phyloP scores from a whole-genome alignment of 2,797 vertebrate genomes.

The Heliangelus exortis region DNA sequence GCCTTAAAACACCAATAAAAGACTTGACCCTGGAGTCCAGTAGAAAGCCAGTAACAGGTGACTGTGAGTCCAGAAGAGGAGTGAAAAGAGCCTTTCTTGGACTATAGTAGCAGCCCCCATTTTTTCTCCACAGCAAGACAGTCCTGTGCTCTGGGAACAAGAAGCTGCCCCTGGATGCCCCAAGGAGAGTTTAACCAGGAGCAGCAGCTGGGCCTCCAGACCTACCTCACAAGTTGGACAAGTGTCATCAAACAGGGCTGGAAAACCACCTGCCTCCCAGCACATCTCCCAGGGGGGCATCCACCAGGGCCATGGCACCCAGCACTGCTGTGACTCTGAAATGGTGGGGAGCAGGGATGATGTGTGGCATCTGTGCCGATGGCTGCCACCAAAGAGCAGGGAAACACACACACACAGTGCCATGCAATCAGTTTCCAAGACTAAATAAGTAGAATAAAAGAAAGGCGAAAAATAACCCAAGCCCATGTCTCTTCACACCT shows the following conservation, averaged over 20 bases:
- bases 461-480: neutral
- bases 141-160: neutral
- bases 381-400: neutral
- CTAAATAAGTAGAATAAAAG: neutral
- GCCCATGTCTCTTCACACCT: neutral
- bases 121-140: neutral
- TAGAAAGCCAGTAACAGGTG: neutral
- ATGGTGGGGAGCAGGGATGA: rapidly evolving
- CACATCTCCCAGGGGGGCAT: rapidly evolving
- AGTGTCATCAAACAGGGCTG: rapidly evolving
- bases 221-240: neutral
- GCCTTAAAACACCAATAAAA: neutral
- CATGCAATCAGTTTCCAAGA: neutral
- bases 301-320: neutral
- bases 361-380: neutral
- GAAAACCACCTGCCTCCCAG: neutral
- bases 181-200: neutral
- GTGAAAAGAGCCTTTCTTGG: neutral
- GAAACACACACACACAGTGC: rapidly evolving
- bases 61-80: neutral
- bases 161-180: neutral
- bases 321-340: neutral
- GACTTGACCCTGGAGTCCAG: neutral
- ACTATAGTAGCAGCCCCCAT: neutral
- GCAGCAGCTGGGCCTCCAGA: neutral